Conservation (phyloP, 2,113 vertebrate genomes). For the Ardeotis arabs region DNA sequence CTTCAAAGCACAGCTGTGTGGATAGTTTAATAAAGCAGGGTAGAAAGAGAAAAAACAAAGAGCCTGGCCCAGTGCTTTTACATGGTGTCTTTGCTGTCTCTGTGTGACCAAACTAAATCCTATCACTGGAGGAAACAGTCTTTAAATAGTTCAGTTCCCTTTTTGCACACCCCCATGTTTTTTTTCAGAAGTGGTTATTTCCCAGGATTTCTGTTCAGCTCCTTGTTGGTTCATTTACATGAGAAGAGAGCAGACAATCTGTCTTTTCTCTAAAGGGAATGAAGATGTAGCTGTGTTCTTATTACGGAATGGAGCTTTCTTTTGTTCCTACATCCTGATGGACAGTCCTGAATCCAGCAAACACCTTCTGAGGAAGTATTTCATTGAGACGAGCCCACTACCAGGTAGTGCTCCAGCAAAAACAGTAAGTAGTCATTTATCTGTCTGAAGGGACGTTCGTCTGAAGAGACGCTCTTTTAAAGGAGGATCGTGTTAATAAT, state of each 20-base stretch:
- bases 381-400: constrained; percentile 67
- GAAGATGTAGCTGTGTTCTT: constrained; percentile 89
- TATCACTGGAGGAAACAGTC: constrained; percentile 1
- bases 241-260: neutral
- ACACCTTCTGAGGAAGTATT: constrained; percentile 82
- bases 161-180: neutral
- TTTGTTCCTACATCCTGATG: constrained; percentile 93
- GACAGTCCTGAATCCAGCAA: constrained; percentile 87
- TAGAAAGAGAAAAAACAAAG: neutral
- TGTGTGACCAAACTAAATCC: neutral
- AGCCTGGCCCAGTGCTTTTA: neutral
- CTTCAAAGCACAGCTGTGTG: constrained; percentile 41
- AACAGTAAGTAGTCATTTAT: constrained; percentile 66
- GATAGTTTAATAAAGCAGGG: neutral
- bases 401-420: constrained; percentile 59
- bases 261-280: constrained; percentile 77
- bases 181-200: constrained; percentile 53
- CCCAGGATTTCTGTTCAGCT: constrained; percentile 55
- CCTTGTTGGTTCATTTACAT: neutral
- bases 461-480: neutral
- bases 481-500: neutral
- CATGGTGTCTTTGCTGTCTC: constrained; percentile 1
- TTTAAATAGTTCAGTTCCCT: neutral
- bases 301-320: constrained; percentile 88
- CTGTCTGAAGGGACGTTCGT: neutral